phyloP scores from a whole-genome alignment of 2,797 vertebrate genomes.

The Lagocephalus sceleratus region DNA sequence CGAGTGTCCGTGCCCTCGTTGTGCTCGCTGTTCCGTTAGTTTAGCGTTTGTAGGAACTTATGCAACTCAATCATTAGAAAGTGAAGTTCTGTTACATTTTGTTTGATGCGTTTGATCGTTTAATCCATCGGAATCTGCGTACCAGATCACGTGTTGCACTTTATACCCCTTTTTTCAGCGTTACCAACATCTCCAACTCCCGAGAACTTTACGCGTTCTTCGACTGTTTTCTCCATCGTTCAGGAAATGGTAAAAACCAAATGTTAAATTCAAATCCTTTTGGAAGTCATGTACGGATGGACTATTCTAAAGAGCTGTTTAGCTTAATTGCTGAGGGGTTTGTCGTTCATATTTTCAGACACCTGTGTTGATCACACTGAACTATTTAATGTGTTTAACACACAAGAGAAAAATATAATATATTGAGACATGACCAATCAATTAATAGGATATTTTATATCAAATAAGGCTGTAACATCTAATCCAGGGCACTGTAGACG shows the following conservation, averaged over 20 bases:
- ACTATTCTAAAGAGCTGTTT: constrained; percentile 53
- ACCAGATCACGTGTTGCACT: constrained; percentile 39
- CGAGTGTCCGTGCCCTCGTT: not conserved
- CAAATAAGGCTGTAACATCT: too few relatives aligned
- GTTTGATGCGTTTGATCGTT: constrained; percentile 20
- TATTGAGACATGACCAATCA: too few relatives aligned
- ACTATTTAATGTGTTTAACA: too few relatives aligned
- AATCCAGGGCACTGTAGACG: too few relatives aligned
- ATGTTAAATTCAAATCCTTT: constrained; percentile 31
- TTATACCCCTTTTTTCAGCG: constrained; percentile 37
- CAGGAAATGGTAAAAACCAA: too few relatives aligned
- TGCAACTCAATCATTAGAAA: not conserved
- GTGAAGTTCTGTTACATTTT: constrained; percentile 3
- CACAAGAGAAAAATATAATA: too few relatives aligned
- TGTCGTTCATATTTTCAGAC: too few relatives aligned
- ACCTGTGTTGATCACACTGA: too few relatives aligned
- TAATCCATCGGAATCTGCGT: constrained; percentile 13
- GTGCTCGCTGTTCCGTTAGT: constrained; percentile 8
- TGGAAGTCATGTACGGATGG: constrained; percentile 46
- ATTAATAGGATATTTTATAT: too few relatives aligned
- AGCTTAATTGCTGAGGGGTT: constrained; percentile 21
- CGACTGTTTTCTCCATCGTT: too few relatives aligned
- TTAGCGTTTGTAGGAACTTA: constrained; percentile 19
- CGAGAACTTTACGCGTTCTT: too few relatives aligned
- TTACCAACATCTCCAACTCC: too few relatives aligned